Conservation (phyloP, 1,140 invertebrate species). For the Cydia strobilella region DNA sequence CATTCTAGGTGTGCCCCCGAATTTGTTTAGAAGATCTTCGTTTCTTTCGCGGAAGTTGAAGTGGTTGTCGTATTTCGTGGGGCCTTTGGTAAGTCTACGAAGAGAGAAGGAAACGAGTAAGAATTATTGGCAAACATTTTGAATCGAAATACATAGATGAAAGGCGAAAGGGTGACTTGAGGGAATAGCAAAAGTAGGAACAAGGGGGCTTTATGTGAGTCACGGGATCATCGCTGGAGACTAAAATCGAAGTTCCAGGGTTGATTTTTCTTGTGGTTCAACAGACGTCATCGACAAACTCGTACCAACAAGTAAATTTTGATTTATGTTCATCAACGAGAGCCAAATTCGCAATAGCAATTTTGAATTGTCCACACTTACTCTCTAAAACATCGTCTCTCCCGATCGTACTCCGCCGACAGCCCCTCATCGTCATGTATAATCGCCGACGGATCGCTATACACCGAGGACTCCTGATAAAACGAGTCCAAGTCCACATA, state of each 20-base stretch:
- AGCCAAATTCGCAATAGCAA: too few relatives aligned
- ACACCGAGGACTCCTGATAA: conserved; percentile 85
- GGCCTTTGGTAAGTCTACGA: conserved; percentile 61
- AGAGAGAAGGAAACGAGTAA: conserved; percentile 15
- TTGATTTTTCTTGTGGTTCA: too few relatives aligned
- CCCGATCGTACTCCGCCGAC: conserved; percentile 72
- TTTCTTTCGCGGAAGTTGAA: conserved; percentile 62
- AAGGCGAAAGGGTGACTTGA: not conserved
- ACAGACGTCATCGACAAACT: too few relatives aligned
- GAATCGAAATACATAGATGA: not conserved
- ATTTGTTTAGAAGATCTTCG: conserved; percentile 67
- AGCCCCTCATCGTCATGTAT: conserved; percentile 76
- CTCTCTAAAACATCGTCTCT: conserved; percentile 65
- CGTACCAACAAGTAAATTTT: too few relatives aligned
- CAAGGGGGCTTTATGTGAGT: too few relatives aligned
- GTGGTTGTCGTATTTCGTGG: conserved; percentile 66
- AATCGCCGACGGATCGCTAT: conserved; percentile 77
- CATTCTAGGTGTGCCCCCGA: conserved; percentile 69
- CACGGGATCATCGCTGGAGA: too few relatives aligned
- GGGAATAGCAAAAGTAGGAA: too few relatives aligned
- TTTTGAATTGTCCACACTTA: too few relatives aligned
- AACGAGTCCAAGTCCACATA: conserved; percentile 90
- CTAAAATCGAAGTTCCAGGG: too few relatives aligned
- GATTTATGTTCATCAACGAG: too few relatives aligned
- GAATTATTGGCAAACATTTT: not conserved